Base-by-base conservation (phyloP, 2,113 vertebrate genomes). In the Halcyon senegalensis region DNA sequence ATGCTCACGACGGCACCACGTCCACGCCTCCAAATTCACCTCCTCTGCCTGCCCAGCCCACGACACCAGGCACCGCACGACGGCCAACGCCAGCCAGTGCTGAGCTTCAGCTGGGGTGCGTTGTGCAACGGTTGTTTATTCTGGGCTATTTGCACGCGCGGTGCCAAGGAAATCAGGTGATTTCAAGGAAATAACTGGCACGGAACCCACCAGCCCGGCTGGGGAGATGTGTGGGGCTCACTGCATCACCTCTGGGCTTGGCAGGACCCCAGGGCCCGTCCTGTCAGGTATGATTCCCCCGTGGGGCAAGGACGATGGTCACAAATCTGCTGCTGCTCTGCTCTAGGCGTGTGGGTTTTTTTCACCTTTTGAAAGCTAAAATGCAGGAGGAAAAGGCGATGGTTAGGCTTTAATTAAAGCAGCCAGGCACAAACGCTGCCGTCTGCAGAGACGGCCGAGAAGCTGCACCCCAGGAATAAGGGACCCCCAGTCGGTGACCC, bases 181-280 rank as follows among this genome's bases (percentile, higher is more conserved):
- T 94, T 96, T 94, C 87, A 72, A 67, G 87, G 94, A 94, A 95
- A 43, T 35, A 4, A 17, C 80, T 97, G 96, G 96, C 96, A 96
- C 68, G 51, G 76, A 43, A 76, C 27, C 37, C 5, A 0, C 8
- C 59, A 20, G 69, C n/a, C 15, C 16, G 60, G 43, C 37, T 16
- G 56, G 76, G 84, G 59, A n/a, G 41, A 16, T 3, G 5, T 0
- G 2, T 46, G 86, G 55, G 60, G 74, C 25, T 89, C 48, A 0
- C 28, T n/a, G 70, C 79, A 83, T 12, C 46, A 0, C 89, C 92
- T 37, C 17, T 7, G 63, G 50, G 73, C 84, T 84, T 18, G 2
- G 81, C 55, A 59, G 64, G 13, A 68, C 44, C 68, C 56, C 5
- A 2, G 53, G n/a, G 74, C 33, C 17, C 17, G 25, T 5, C 24